phyloP scores from a whole-genome alignment of 2,888 invertebrate species.

The Amphipyra tragopoginis region DNA sequence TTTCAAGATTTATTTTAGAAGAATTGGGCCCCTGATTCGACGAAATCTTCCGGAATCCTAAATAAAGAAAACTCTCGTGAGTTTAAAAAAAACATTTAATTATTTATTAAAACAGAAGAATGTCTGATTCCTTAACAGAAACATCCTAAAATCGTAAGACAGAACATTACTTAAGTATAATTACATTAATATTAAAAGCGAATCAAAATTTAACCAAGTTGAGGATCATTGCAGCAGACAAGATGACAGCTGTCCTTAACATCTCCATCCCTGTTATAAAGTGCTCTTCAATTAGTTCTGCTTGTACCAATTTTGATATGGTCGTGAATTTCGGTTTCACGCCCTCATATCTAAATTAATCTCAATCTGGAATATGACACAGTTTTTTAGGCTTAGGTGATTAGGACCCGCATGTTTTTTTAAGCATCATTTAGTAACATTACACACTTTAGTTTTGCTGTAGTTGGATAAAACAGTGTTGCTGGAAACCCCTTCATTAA shows the following conservation, averaged over 20 bases:
- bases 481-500: too few species aligned
- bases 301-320: slow-evolving; percentile 42
- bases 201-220: slow-evolving; percentile 26
- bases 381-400: slow-evolving; percentile 23
- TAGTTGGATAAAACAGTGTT: too few species aligned
- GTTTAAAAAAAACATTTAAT: too few species aligned
- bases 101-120: too few species aligned
- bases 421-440: background rate
- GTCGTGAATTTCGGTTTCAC: slow-evolving; percentile 48
- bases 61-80: too few species aligned
- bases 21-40: too few species aligned
- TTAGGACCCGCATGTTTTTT: slow-evolving; percentile 46
- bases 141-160: background rate
- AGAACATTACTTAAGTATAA: slow-evolving; percentile 1
- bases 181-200: slow-evolving; percentile 12
- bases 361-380: slow-evolving; percentile 45
- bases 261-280: slow-evolving; percentile 34
- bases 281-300: slow-evolving; percentile 52
- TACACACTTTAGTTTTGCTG: background rate
- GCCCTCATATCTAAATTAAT: slow-evolving; percentile 56
- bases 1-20: too few species aligned
- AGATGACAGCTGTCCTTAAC: slow-evolving; percentile 37
- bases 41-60: too few species aligned
- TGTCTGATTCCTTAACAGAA: too few species aligned
- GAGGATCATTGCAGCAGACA: slow-evolving; percentile 5